Conservation (phyloP, 2,113 vertebrate species). For the Thomomys bottae region DNA sequence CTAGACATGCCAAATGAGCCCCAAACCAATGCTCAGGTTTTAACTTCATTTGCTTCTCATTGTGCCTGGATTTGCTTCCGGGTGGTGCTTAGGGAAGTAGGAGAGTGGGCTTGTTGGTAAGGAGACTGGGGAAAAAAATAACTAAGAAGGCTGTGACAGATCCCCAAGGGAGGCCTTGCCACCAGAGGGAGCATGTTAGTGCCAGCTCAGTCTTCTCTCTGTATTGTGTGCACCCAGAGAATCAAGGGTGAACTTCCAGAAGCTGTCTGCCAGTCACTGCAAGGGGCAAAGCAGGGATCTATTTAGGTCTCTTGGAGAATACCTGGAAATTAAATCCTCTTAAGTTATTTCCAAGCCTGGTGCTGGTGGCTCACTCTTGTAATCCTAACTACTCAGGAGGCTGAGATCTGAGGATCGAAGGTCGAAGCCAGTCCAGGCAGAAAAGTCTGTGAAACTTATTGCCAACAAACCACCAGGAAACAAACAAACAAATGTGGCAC, state of each 20-base stretch:
- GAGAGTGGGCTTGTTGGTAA: not conserved
- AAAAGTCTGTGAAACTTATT: no score
- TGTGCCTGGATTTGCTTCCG: not conserved
- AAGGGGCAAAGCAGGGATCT: not conserved
- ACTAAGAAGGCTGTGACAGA: not conserved
- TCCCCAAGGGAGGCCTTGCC: not conserved
- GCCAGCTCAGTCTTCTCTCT: not conserved
- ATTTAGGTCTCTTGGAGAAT: not conserved
- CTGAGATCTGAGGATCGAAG: no score
- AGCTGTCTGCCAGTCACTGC: not conserved
- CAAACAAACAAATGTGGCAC: no score
- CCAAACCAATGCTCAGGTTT: no score
- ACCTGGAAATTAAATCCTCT: not conserved
- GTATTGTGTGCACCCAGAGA: not conserved
- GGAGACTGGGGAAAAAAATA: not conserved
- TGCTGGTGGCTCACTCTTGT: no score
- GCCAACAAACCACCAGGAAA: no score
- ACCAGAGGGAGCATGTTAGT: not conserved
- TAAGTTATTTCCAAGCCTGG: not conserved
- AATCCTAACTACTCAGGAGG: no score
- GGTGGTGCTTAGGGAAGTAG: not conserved
- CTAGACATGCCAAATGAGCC: accelerated
- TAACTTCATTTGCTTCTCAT: not conserved
- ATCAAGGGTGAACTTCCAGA: not conserved
- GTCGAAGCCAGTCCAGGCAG: no score